These are phyloP conservation scores for Accipiter virgatus DNA, from an alignment of 2,113 vertebrate genomes.

Conservation along the genomic window DNA sequence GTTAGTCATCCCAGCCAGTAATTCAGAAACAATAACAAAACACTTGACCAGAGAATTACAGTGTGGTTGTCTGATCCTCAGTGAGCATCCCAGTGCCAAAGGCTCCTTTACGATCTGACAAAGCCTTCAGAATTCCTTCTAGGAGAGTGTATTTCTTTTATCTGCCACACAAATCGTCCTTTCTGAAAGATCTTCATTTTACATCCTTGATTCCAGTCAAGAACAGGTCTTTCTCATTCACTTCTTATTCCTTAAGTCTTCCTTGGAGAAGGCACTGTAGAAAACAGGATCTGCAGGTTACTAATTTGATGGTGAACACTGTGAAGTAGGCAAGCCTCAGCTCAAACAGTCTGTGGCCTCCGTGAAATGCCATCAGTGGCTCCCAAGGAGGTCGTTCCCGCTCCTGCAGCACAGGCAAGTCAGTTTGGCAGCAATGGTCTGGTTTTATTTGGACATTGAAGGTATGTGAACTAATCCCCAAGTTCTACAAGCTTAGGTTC, in stretches of 20 bases:
- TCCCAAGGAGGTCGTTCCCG: background rate
- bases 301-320: background rate
- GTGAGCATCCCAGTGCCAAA: slow-evolving; percentile 5
- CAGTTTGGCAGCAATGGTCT: background rate
- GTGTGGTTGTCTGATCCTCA: slow-evolving; percentile 43
- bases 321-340: background rate
- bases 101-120: background rate
- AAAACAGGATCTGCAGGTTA: background rate
- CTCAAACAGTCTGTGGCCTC: background rate
- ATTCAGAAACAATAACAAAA: slow-evolving; percentile 62
- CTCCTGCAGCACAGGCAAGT: background rate
- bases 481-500: background rate
- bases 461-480: background rate
- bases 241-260: background rate
- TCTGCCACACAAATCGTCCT: background rate
- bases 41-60: slow-evolving; percentile 52
- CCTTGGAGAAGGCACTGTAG: background rate
- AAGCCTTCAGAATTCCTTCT: background rate
- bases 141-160: background rate
- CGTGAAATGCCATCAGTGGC: background rate
- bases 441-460: background rate
- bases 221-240: background rate
- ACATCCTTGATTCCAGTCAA: background rate
- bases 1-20: slow-evolving; percentile 6
- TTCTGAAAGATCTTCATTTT: background rate